Evolutionary conservation across 92 coral and sea anemone genomes (phyloP).

Genomic region (Metridium senile): DNA sequence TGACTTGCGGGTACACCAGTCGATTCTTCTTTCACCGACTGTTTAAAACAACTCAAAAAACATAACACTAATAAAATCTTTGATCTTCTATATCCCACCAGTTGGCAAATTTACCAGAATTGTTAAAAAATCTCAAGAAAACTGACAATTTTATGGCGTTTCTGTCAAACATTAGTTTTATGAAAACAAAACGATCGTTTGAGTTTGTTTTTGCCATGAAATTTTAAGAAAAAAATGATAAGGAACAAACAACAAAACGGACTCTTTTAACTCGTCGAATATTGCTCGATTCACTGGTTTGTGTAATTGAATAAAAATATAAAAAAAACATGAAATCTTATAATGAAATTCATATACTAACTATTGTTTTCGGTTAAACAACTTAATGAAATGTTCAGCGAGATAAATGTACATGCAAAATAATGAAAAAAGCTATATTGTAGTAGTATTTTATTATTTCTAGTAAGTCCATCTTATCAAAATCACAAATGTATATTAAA

Average conservation of each 20-base stretch:
- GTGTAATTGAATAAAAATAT: neutral
- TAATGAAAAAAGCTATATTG: no score
- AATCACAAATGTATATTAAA: no score
- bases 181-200: conserved; percentile 17
- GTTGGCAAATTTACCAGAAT: neutral
- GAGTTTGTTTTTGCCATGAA: conserved; percentile 5
- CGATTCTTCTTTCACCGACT: conserved; percentile 11
- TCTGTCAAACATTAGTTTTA: conserved; percentile 4
- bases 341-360: no score
- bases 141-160: neutral
- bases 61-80: neutral
- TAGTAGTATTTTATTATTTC: no score
- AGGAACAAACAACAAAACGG: neutral
- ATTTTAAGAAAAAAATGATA: neutral
- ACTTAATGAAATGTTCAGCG: no score
- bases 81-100: conserved; percentile 12
- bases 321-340: neutral
- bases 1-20: conserved; percentile 51
- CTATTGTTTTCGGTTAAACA: no score
- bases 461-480: no score
- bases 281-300: neutral
- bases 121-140: conserved; percentile 1
- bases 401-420: no score
- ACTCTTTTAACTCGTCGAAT: neutral
- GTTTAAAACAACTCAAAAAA: conserved; percentile 13